Evolutionary conservation across 2,113 vertebrate species (phyloP), one percentile per base, ranked within the genome.

Genomic region (Solea senegalensis): DNA sequence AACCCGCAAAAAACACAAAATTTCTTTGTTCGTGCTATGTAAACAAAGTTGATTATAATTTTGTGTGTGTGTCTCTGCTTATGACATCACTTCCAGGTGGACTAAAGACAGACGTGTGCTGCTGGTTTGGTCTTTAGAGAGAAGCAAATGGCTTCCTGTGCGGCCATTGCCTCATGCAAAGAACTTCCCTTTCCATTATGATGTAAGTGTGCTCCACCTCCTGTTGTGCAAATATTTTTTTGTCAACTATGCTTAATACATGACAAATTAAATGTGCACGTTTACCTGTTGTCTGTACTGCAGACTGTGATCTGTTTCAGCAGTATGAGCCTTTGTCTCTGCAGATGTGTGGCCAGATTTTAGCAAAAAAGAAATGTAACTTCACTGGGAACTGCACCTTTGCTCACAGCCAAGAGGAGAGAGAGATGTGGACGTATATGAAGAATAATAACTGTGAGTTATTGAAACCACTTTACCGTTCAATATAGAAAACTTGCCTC

Each of bases 361-460:
- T 96, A 83, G 93, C 95, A 4, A 95, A 95, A 76, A 95, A 91
- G 83, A 98, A 95, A 74, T 99, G 98, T 72, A 94, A 87, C 84
- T 98, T 96, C 34, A 91, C 93, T 60, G 96, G 96, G 49, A 97
- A 96, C 84, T 98, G 96, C 86, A 95, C 95, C 12, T 98, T 97
- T 1, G 96, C 97, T 4, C 97, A 98, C 92, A 98, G 95, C 90
- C 92, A 92, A 0, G 98, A 99, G 86, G 97, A 99, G 89, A 95
- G 91, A 84, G 95, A 98, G 60, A 94, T 98, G 92, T 99, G 98
- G 98, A 98, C 94, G 4, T 98, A 96, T 92, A 99, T 99, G 98
- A 98, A 98, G 88, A 96, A 96, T 85, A 96, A 96, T 63, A 93
- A 96, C 91, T 91, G 97, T 98, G 80, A 96, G 97, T 91, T 54